These are phyloP conservation scores for Cyrtodaria siliqua DNA, from an alignment of 2,888 invertebrate species.

Conservation along the genomic window DNA sequence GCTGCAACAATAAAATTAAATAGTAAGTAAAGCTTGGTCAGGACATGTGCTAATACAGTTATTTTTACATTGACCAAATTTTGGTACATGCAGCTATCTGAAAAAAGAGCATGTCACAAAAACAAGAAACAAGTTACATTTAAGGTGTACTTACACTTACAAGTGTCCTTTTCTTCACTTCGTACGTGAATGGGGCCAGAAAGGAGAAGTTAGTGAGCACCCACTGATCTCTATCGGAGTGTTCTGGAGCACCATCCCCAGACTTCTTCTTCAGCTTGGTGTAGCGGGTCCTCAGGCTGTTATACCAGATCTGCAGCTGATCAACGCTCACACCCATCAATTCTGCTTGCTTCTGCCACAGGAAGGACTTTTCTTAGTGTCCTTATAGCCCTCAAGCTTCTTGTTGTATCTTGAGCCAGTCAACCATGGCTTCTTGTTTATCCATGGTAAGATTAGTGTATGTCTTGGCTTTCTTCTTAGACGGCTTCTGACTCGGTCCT, in stretches of 20 bases:
- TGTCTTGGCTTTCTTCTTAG: constrained; percentile 4
- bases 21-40: constrained; percentile 4
- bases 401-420: constrained; percentile 32
- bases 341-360: constrained; percentile 39
- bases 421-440: constrained; percentile 23
- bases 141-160: constrained; percentile 26
- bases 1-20: constrained; percentile 16
- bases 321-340: constrained; percentile 30
- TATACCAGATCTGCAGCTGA: constrained; percentile 37
- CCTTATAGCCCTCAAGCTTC: constrained; percentile 23
- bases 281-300: constrained; percentile 29
- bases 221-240: constrained; percentile 40
- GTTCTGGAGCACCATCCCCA: constrained; percentile 48
- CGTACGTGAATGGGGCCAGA: too few species aligned
- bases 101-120: not conserved
- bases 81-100: too few species aligned
- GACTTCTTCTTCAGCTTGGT: constrained; percentile 34
- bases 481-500: constrained; percentile 6
- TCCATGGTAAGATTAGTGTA: constrained; percentile 19
- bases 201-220: constrained; percentile 46
- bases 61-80: too few species aligned
- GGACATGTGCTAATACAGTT: not conserved
- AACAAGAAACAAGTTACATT: constrained; percentile 4
- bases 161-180: constrained; percentile 41
- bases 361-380: constrained; percentile 22